These are phyloP conservation scores for Vireo altiloquus DNA, from an alignment of 2,113 vertebrate species.

Conservation along the genomic window DNA sequence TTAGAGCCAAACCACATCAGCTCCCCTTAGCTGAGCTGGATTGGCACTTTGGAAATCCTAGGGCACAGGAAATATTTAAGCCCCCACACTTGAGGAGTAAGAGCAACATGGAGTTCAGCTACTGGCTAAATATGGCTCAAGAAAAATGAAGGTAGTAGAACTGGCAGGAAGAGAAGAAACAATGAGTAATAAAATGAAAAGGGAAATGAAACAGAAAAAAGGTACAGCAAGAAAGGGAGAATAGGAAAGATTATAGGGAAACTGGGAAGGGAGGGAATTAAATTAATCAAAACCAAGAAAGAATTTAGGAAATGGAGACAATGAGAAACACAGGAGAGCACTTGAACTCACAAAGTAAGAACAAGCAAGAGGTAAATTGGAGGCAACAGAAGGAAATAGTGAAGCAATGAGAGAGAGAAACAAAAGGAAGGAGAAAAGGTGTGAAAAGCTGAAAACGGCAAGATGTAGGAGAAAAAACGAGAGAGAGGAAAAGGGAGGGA, in stretches of 20 bases:
- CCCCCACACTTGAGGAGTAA: not conserved
- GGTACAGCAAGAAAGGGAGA: not conserved
- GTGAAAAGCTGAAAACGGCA: not conserved
- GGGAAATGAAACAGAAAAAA: not conserved
- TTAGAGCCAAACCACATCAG: not conserved
- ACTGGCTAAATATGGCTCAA: not conserved
- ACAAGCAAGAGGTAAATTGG: not conserved
- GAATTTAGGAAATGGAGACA: not conserved
- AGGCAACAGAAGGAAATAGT: not conserved
- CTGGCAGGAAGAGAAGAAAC: not conserved
- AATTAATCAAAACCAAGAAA: not conserved
- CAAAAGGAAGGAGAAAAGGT: not conserved
- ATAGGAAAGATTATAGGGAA: not conserved
- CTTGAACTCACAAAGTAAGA: not conserved
- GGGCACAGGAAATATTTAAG: not conserved
- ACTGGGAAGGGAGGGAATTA: not conserved
- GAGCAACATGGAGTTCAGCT: not conserved
- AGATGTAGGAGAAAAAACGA: not conserved
- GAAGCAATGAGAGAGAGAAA: not conserved
- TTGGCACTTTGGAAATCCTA: slow-evolving; percentile 28
- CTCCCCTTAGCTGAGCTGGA: slow-evolving; percentile 26
- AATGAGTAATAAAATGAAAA: not conserved
- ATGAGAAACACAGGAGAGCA: not conserved
- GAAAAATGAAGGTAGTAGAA: not conserved
- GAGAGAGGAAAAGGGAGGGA: not conserved